A percentile compares a stretch with the other conserved stretches of the same genome.
phyloP scores from a whole-genome alignment of 1,140 invertebrate species.

The Apis florea region DNA sequence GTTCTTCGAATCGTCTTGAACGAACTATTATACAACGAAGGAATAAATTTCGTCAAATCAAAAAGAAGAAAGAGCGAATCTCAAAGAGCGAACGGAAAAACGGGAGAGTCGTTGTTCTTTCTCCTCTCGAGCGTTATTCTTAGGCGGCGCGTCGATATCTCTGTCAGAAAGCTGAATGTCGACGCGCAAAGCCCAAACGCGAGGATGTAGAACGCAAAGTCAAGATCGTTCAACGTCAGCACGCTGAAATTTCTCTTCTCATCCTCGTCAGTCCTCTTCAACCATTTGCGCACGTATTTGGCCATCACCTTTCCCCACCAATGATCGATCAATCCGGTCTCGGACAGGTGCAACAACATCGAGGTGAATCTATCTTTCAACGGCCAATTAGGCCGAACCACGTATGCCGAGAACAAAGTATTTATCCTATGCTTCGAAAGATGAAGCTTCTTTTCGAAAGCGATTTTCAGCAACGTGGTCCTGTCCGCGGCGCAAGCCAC shows the following conservation, averaged over 20 bases:
- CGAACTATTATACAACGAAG: no score
- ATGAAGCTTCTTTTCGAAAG: neutral
- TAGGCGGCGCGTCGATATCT: neutral
- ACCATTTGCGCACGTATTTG: constrained; percentile 2
- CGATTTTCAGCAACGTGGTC: neutral
- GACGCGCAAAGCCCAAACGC: neutral
- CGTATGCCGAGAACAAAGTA: neutral
- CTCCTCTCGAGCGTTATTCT: neutral
- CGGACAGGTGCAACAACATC: neutral
- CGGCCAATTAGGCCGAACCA: constrained; percentile 3
- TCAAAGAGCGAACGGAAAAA: neutral
- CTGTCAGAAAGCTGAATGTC: neutral
- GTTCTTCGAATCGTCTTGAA: no score
- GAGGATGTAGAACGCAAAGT: constrained; percentile 11
- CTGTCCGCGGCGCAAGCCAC: neutral
- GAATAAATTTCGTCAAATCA: no score
- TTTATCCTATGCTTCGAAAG: constrained; percentile 9
- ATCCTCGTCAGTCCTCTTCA: neutral
- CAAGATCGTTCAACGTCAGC: neutral
- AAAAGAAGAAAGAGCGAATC: no score
- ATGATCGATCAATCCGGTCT: constrained; percentile 4
- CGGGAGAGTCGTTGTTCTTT: neutral
- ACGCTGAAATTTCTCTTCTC: neutral
- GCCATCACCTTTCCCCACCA: neutral
- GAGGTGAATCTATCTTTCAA: neutral